phyloP scores from a whole-genome alignment of 2,888 invertebrate genomes.

The Diogma glabrata region DNA sequence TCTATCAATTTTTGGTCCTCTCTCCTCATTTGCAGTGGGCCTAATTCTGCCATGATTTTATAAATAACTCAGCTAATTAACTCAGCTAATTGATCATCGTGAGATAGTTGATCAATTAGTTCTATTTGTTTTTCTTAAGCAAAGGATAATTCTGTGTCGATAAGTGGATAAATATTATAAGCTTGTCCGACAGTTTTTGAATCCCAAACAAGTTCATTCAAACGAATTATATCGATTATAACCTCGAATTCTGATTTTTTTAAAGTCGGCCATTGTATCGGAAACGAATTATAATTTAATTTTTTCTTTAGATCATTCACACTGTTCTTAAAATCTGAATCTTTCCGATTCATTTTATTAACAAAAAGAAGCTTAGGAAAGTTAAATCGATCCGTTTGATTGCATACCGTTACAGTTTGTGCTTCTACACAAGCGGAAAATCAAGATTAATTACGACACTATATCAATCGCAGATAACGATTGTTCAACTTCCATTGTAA shows the following conservation, averaged over 20 bases:
- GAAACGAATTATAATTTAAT: conserved; percentile 54
- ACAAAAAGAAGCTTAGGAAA: conserved; percentile 81
- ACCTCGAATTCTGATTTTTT: conserved; percentile 38
- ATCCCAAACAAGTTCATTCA: conserved; percentile 63
- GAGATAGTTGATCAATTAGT: conserved; percentile 69
- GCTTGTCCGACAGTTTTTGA: conserved; percentile 44
- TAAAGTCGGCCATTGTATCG: conserved; percentile 58
- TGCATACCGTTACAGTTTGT: conserved; percentile 94
- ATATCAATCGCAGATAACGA: conserved; percentile 84
- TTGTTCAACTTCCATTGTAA: conserved; percentile 96
- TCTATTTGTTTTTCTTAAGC: conserved; percentile 48
- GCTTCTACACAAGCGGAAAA: conserved; percentile 94
- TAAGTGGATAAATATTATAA: conserved; percentile 38
- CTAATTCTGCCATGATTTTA: conserved; percentile 81
- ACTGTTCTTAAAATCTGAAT: conserved; percentile 57
- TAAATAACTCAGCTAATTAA: conserved; percentile 76
- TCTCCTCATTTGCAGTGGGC: conserved; percentile 73
- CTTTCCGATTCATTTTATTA: conserved; percentile 92
- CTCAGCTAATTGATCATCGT: conserved; percentile 68
- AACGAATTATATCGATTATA: conserved; percentile 63
- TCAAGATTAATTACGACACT: conserved; percentile 87
- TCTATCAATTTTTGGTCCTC: conserved; percentile 78
- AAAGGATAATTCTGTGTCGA: conserved; percentile 42
- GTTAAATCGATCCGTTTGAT: conserved; percentile 75
- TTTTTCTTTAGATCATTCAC: conserved; percentile 58